Base-by-base conservation (phyloP, 2,888 invertebrate species). In the Cyclophora punctaria region DNA sequence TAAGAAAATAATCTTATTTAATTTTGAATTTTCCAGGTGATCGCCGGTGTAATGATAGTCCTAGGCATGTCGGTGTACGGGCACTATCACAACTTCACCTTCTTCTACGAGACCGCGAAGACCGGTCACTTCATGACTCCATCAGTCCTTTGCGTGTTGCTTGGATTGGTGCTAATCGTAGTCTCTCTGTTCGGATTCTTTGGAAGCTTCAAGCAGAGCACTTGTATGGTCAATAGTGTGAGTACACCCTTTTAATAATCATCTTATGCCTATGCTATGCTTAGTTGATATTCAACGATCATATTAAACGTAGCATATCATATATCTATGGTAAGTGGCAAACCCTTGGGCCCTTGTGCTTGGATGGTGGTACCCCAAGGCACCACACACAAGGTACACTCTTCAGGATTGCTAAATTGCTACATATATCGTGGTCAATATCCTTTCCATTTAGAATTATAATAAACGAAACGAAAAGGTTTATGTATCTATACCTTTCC, bases 131-230 rank as follows among this genome's bases (percentile, higher is more conserved):
- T 93, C 72, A 90, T 93, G 63, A 93, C 94, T 1, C 95, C 95
- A 0, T 94, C 96, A 0, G 90, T 93, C 4, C 80, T 96, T 35
- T 89, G 95, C 43, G 92, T 96, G 33, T 91, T 93, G 7, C 90
- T 95, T 42, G 96, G 96, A 0, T 86, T 92, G 49, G 81, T 92
- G 46, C 90, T 96, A 47, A 90, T 96, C 62, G 80, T 96, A 48
- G 90, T 96, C 7, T 94, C 96, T 0, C 91, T 94, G 62, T 94
- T 96, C 60, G 96, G 96, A 37, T 96, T 95, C 80, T 93, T 94
- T 62, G 96, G 96, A 37, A 96, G 95, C 3, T 80, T 94, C 63
- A 93, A 91, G 67, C 93, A 94, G 75, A 96, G 95, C 78, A 94
- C 95, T 3, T 91, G 91, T 63, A 85, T 92, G 80, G 91, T 93